Percentiles rank a stretch among this genome's conserved stretches.
phyloP scores from a whole-genome alignment of 2,113 vertebrate species.

The Symphodus melops region DNA sequence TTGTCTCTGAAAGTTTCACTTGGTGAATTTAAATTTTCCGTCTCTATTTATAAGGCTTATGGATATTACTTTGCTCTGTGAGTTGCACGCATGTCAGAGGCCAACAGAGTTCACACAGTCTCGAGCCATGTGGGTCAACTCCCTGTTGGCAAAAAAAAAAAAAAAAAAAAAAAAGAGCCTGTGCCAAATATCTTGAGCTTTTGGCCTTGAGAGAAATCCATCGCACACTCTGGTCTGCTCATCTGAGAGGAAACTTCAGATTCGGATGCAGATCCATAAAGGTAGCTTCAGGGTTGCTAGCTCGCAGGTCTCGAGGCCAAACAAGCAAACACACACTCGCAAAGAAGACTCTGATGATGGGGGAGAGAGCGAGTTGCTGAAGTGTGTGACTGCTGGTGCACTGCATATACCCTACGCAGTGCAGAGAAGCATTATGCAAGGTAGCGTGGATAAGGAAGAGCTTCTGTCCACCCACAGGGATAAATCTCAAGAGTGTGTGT shows the following conservation, averaged over 20 bases:
- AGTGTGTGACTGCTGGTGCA: constrained; percentile 28
- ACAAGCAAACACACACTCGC: constrained; percentile 23
- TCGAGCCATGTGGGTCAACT: constrained; percentile 29
- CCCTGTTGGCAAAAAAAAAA: constrained; percentile 38
- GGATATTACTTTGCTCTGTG: constrained; percentile 1
- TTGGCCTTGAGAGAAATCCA: constrained; percentile 46
- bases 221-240: background rate
- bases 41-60: background rate
- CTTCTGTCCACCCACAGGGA: constrained; percentile 71
- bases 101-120: constrained; percentile 14
- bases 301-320: constrained; percentile 16
- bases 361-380: constrained; percentile 7
- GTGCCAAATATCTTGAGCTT: constrained; percentile 50
- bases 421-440: constrained; percentile 68
- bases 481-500: constrained; percentile 17
- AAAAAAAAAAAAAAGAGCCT: constrained; percentile 6
- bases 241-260: constrained; percentile 20
- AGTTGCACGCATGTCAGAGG: constrained; percentile 19
- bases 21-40: constrained; percentile 12
- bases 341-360: background rate
- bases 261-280: constrained; percentile 24
- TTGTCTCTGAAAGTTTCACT: constrained; percentile 15
- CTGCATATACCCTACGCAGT: constrained; percentile 45
- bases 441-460: constrained; percentile 49
- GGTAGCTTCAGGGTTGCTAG: background rate